A percentile compares a stretch with the other conserved stretches of the same genome.
These are phyloP conservation scores for Plebejus argus DNA, from an alignment of 2,888 invertebrate species.

Conservation along the genomic window DNA sequence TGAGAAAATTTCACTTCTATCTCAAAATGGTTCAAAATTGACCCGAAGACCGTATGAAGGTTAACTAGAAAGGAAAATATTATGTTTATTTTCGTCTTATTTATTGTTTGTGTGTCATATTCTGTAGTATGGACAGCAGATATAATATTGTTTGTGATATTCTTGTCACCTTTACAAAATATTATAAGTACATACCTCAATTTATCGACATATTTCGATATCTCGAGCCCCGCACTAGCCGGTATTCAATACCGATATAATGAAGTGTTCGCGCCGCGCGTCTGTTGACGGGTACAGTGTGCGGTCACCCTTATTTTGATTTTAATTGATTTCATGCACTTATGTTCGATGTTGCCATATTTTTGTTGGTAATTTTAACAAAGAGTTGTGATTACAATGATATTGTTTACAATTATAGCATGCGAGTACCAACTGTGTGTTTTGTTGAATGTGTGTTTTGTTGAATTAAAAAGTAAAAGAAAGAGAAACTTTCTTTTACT, in stretches of 20 bases:
- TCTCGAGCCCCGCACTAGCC: conserved; percentile 47
- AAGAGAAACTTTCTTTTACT: no score
- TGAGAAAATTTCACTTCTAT: no score
- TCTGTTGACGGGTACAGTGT: conserved; percentile 46
- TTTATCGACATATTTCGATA: background rate
- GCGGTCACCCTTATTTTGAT: conserved; percentile 49
- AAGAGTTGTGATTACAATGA: conserved; percentile 21
- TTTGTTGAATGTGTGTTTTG: background rate
- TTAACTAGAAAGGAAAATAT: no score
- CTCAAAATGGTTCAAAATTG: no score
- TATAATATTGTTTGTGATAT: no score
- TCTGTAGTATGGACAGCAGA: no score
- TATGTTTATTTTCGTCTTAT: no score
- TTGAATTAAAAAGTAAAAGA: no score
- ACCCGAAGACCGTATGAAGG: no score
- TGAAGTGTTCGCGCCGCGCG: conserved; percentile 73
- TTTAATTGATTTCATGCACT: conserved; percentile 35
- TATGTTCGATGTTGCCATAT: conserved; percentile 18
- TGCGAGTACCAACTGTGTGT: background rate
- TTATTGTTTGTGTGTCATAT: no score
- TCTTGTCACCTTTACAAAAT: no score
- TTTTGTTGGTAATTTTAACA: conserved; percentile 30
- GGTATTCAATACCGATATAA: conserved; percentile 68
- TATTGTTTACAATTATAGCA: background rate
- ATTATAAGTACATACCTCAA: no score